Evolutionary conservation across 2,888 invertebrate species (phyloP), one percentile per base, ranked within the genome.

Genomic region (Leptinotarsa rubiginosa): DNA sequence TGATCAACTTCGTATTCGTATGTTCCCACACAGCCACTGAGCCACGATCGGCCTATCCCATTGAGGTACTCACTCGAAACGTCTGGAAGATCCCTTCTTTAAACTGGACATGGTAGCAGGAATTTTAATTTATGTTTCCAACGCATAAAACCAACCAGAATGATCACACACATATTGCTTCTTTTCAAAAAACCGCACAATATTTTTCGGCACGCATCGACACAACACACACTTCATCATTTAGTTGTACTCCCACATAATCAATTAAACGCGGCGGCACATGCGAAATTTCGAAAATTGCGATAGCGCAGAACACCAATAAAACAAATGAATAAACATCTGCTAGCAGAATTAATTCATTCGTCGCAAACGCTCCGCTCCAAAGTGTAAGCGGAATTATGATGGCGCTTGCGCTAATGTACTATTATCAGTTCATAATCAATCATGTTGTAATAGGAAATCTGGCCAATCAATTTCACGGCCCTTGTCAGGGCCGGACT

Each of bases 11-110:
- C 41, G 10, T 41, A 41, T 41, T 41, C 41, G 41, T 41, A 41
- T 41, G 5, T 31, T 31, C 41, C 12, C 2, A 10, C 41, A 41
- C 41, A 41, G 12, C 41, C 41, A 62, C 18, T 41, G 41, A 41
- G 31, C 62, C 62, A n/a, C 41, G 2, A n/a, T 41, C 41, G 4
- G 4, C n/a, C n/a, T 62, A 7, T 62, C n/a, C 4, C 18, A 5
- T 66, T 7, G 49, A 15, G 18, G 22, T 75, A 88, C 89, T 89
- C 83, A 89, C 89, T 89, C 88, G 47, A 88, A 89, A 68, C 88
- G 86, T 76, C 86, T 85, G 49, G 87, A 84, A n/a, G 87, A 87
- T 74, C 85, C 83, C 80, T 87, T 85, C 77, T 84, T 85, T 79
- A 86, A 86, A 79, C 84, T 87, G 76, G 89, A 87, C 88, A 88